Evolutionary conservation across 2,888 invertebrate genomes (phyloP).

Genomic region (Brachyptera risi): DNA sequence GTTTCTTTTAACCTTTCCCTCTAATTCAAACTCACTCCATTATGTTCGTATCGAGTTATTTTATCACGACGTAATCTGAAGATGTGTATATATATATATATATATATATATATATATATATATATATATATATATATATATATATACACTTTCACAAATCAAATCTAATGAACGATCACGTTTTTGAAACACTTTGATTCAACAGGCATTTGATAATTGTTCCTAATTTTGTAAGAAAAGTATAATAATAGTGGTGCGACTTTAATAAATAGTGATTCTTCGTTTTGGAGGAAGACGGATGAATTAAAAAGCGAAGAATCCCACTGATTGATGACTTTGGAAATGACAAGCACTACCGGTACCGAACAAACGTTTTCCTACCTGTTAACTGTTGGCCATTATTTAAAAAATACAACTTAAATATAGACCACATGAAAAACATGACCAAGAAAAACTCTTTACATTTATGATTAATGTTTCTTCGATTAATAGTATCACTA

Average conservation of each 20-base stretch:
- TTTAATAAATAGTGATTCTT: not conserved
- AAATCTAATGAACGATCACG: not conserved
- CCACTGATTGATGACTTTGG: not conserved
- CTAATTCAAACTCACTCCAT: not conserved
- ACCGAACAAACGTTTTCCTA: not conserved
- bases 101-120: too few relatives aligned
- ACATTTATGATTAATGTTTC: conserved; percentile 6
- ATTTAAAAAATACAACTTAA: not conserved
- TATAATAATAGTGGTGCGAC: not conserved
- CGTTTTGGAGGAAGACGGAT: not conserved
- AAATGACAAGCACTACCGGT: conserved; percentile 4
- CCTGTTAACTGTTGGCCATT: not conserved
- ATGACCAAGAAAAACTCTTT: not conserved
- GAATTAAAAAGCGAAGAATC: too few relatives aligned
- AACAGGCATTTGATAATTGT: conserved; percentile 3
- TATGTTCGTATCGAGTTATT: not conserved
- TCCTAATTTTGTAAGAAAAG: not conserved
- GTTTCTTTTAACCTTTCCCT: not conserved
- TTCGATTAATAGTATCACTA: not conserved
- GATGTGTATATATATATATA: too few relatives aligned
- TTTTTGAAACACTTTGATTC: not conserved
- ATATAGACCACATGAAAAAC: not conserved
- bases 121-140: too few relatives aligned
- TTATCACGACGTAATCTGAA: not conserved
- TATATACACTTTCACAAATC: not conserved